Evolutionary conservation across 1,140 invertebrate genomes (phyloP), one percentile per base, ranked within the genome.

Genomic region (Trichomalopsis sarcophagae): DNA sequence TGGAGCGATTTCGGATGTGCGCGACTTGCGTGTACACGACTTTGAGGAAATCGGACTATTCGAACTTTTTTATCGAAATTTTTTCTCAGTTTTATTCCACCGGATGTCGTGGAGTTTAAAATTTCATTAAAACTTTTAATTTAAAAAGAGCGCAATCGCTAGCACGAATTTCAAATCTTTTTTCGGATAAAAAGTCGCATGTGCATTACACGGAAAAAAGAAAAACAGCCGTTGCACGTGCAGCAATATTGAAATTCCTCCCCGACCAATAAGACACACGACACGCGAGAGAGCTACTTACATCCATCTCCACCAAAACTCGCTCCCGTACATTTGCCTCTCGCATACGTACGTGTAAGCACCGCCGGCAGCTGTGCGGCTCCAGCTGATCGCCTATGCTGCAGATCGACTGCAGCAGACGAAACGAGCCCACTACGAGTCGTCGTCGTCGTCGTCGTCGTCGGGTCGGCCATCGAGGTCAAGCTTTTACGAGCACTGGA

Each of bases 401-500:
- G 68, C 27, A 71, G 68, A 62, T 62, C 68, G 68, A 71, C 17
- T 71, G 23, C 68, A 71, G 68, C 68, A 13, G 68, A 2, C 68
- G 36, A 40, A 75, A 75, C 17, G 17, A 30, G 11, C 73, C 17
- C 73, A 30, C 2, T 1, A 33, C 13, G 10, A 33, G 66, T 17
- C 71, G 66, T 11, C 66, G 21, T 23, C 66, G 11, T 71, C 69
- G 69, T 33, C 23, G 30, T 71, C 9, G 73, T 6, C 23, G 30
- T 71, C 7, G 36, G 1, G 14, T 40, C 2, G 5, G 36, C 30
- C 50, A 78, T 78, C 78, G 80, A 73, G 80, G 80, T 73, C 80
- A 81, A 81, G 68, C 44, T 50, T 81, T 81, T 81, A 81, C 44
- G 80, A 73, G 27, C 68, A 73, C 80, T 81, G 33, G 62, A 44